Evolutionary conservation across 2,888 invertebrate species (phyloP).

Genomic region (Polymixis flavicincta): DNA sequence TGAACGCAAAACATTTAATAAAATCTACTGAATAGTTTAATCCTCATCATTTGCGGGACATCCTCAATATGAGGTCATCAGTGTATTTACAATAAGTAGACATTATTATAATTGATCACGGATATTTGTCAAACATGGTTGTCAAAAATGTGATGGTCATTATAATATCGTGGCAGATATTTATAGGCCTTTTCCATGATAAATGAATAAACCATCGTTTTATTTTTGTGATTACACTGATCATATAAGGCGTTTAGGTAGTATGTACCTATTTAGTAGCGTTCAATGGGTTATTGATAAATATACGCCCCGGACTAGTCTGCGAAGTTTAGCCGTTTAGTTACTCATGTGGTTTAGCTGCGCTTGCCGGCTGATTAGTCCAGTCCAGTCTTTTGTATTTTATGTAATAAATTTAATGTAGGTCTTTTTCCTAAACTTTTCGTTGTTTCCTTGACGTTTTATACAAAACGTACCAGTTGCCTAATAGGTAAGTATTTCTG

Average conservation of each 20-base stretch:
- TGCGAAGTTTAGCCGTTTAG: neutral
- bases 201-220: slow-evolving; percentile 18
- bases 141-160: slow-evolving; percentile 25
- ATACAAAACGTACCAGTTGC: too few species aligned
- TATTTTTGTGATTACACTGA: slow-evolving; percentile 2
- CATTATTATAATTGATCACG: slow-evolving; percentile 47
- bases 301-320: too few species aligned
- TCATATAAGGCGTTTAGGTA: neutral
- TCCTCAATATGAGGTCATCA: slow-evolving; percentile 41
- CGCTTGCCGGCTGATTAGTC: neutral
- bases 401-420: too few species aligned
- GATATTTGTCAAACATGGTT: slow-evolving; percentile 30
- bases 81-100: slow-evolving; percentile 41
- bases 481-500: too few species aligned
- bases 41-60: slow-evolving; percentile 11
- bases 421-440: too few species aligned
- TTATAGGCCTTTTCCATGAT: slow-evolving; percentile 10
- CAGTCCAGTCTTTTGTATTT: too few species aligned
- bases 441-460: too few species aligned
- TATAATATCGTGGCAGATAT: slow-evolving; percentile 10
- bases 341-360: too few species aligned
- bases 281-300: neutral
- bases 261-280: neutral
- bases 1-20: slow-evolving; percentile 16
- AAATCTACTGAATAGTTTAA: slow-evolving; percentile 6